phyloP scores from a whole-genome alignment of 1,140 invertebrate genomes.

The Neuroterus valhalla region DNA sequence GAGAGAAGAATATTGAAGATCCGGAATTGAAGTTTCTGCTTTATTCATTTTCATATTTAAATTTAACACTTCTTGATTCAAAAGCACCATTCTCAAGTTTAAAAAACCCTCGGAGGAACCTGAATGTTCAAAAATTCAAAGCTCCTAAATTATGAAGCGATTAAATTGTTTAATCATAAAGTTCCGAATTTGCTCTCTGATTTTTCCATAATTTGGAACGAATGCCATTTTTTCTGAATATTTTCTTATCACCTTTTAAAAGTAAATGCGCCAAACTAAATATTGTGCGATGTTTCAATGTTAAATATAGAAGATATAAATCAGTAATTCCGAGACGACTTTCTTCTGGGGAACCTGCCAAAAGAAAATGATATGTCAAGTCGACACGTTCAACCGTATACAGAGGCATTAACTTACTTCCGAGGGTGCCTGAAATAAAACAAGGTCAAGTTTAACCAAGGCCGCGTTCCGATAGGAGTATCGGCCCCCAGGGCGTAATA shows the following conservation, averaged over 20 bases:
- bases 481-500: slow-evolving; percentile 52
- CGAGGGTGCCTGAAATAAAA: slow-evolving; percentile 63
- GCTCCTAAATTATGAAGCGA: too few species aligned
- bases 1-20: neutral
- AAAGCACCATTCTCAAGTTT: too few species aligned
- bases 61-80: too few species aligned
- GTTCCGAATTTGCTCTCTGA: too few species aligned
- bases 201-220: too few species aligned
- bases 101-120: too few species aligned
- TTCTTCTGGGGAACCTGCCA: slow-evolving; percentile 36
- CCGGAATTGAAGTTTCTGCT: neutral
- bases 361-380: slow-evolving; percentile 34
- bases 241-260: too few species aligned
- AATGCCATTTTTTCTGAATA: too few species aligned
- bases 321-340: slow-evolving; percentile 45
- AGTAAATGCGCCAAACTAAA: neutral
- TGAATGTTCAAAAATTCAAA: too few species aligned
- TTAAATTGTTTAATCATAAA: too few species aligned
- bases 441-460: slow-evolving; percentile 66
- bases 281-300: neutral
- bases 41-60: too few species aligned
- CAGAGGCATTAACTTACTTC: slow-evolving; percentile 53
- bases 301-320: neutral
- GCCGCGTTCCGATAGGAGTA: slow-evolving; percentile 59
- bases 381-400: slow-evolving; percentile 43